Base-by-base conservation (phyloP, 1,140 invertebrate genomes). In the Copidosoma floridanum region DNA sequence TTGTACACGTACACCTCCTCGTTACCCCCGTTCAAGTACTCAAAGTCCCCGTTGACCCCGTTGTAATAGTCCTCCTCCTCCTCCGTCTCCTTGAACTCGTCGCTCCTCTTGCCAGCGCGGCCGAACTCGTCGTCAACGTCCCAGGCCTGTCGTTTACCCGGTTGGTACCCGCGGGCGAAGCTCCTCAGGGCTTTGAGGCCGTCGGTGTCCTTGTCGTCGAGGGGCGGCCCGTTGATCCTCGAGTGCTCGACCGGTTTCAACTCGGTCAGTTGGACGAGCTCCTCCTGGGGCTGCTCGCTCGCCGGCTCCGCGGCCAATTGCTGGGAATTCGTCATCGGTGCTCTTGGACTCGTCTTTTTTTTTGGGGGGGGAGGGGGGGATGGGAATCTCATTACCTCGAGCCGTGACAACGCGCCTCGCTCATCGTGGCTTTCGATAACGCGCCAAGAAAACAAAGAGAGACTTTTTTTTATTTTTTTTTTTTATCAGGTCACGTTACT, bases 191-290 rank as follows among this genome's bases (percentile, higher is more conserved):
- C 76, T 32, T 71, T 75, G 0, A 81, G 53, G 2, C 72, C 79
- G 38, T 81, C 79, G 0, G 70, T 74, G 2, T 60, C 68, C 3
- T 56, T 29, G 5, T 48, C 57, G 14, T 67, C 63, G 7, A 64
- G 65, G 14, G 69, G 63, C 24, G 63, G 51, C 18, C 63, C 63
- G 26, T 73, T 67, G 11, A 80, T 75, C 2, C 71, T 40, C 2
- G 73, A 81, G 14, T 76, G 76, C 35, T 77, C 68, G 3, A 81
- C 78, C 0, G 79, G 79, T 7, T 72, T 44, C 11, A 81, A 52
- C 58, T 81, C 79, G 3, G 79, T 81, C 11, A 80, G 47, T 10
- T 80, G 69, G 16, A 80, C 58, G n/a, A n/a, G n/a, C 16, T 75
- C 74, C 12, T 79, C 76, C 26, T 70, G 69, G 18, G 46, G 44